A percentile compares a stretch with the other conserved stretches of the same genome.
Evolutionary conservation across 2,797 vertebrate species (phyloP).

Genomic region (Halcyon chelicuti): DNA sequence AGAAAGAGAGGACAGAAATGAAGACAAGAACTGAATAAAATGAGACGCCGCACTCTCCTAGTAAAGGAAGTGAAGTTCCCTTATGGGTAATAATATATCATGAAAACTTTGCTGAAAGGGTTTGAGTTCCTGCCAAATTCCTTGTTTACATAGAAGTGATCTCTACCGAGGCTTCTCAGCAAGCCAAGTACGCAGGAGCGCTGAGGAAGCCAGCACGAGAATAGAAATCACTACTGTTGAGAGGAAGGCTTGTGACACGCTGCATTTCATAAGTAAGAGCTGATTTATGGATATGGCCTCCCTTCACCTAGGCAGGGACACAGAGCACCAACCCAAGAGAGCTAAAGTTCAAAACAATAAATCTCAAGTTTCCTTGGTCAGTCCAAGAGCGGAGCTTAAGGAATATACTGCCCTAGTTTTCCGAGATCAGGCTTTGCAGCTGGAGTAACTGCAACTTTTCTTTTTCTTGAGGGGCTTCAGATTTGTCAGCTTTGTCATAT

Average conservation of each 20-base stretch:
- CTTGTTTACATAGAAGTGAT: slow-evolving; percentile 34
- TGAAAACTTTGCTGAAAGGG: slow-evolving; percentile 40
- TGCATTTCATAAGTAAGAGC: background rate
- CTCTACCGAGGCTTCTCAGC: background rate
- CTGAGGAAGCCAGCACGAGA: background rate
- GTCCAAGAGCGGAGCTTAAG: background rate
- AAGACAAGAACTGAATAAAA: slow-evolving; percentile 47
- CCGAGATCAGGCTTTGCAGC: slow-evolving; percentile 20
- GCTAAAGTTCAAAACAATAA: slow-evolving; percentile 60
- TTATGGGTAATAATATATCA: slow-evolving; percentile 43
- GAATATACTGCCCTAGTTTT: slow-evolving; percentile 50
- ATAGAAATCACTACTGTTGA: background rate
- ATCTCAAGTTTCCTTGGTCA: slow-evolving; percentile 59
- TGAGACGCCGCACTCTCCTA: slow-evolving; percentile 31
- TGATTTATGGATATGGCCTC: slow-evolving; percentile 46
- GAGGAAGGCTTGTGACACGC: background rate
- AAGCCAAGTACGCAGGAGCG: background rate
- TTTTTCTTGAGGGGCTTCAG: background rate
- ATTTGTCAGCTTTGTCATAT: background rate
- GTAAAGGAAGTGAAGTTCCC: slow-evolving; percentile 44
- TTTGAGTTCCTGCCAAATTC: slow-evolving; percentile 55
- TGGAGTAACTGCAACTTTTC: background rate
- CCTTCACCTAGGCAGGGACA: slow-evolving; percentile 41
- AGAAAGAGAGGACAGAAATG: slow-evolving; percentile 25
- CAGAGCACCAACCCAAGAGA: slow-evolving; percentile 11